phyloP scores from a whole-genome alignment of 2,113 vertebrate genomes.

The Dipodomys merriami region DNA sequence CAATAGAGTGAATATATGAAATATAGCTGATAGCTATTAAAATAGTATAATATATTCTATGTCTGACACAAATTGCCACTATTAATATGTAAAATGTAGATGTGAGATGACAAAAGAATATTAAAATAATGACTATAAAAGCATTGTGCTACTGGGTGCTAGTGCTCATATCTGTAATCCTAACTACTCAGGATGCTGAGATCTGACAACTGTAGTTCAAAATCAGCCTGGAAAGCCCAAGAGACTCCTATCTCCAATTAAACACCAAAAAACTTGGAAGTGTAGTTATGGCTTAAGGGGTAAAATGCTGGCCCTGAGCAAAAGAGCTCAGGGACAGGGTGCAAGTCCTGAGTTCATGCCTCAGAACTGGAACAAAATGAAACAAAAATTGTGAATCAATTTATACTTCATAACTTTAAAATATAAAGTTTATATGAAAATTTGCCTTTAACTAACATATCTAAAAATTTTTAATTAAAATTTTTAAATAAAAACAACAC shows the following conservation, averaged over 20 bases:
- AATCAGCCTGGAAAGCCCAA: no score
- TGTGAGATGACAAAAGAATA: not conserved
- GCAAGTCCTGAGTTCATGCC: no score
- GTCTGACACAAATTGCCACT: not conserved
- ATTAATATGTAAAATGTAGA: conserved; percentile 9
- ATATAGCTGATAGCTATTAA: not conserved
- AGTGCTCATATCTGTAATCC: no score
- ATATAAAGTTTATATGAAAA: not conserved
- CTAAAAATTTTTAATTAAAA: not conserved
- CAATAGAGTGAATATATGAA: not conserved
- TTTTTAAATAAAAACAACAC: not conserved
- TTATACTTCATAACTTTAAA: not conserved
- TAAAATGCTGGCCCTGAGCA: no score
- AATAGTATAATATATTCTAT: not conserved
- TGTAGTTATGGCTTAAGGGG: no score
- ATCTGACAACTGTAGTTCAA: no score
- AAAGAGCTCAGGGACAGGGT: no score
- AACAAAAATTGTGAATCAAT: not conserved
- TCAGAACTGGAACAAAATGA: no score
- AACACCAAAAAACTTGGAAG: no score
- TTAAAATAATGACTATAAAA: not conserved
- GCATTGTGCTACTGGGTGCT: not conserved
- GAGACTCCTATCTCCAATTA: no score
- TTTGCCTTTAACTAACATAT: not conserved
- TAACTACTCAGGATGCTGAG: no score